Conservation (phyloP, 2,888 invertebrate genomes). For the Acleris literana region DNA sequence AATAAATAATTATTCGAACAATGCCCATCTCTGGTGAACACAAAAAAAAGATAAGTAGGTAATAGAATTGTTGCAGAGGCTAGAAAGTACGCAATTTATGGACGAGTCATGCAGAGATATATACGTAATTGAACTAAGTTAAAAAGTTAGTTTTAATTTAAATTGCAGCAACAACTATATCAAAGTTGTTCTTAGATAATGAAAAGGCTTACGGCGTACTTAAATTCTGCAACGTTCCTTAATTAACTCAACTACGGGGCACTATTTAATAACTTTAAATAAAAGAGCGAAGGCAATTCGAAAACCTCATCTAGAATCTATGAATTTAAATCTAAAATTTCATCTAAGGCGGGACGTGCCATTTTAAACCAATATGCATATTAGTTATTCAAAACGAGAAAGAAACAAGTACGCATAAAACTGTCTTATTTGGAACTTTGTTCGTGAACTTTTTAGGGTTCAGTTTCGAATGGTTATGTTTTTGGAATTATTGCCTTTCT, state of each 20-base stretch:
- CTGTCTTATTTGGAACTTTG: too few relatives aligned
- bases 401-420: too few relatives aligned
- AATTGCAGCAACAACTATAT: background rate
- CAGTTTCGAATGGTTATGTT: too few relatives aligned
- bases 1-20: too few relatives aligned
- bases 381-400: conserved; percentile 29
- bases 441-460: too few relatives aligned
- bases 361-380: conserved; percentile 44
- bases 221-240: background rate
- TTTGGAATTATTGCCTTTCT: too few relatives aligned
- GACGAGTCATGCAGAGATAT: too few relatives aligned
- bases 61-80: too few relatives aligned
- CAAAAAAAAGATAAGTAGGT: too few relatives aligned
- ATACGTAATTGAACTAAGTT: too few relatives aligned
- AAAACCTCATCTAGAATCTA: conserved; percentile 38
- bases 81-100: too few relatives aligned
- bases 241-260: background rate
- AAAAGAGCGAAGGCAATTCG: conserved; percentile 9
- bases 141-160: background rate
- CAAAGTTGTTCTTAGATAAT: conserved; percentile 4
- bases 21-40: too few relatives aligned
- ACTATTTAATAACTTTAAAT: conserved; percentile 4
- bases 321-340: conserved; percentile 42
- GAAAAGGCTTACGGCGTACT: background rate
- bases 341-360: conserved; percentile 40